phyloP scores from a whole-genome alignment of 2,888 invertebrate genomes.

The Meandrusa payeni region DNA sequence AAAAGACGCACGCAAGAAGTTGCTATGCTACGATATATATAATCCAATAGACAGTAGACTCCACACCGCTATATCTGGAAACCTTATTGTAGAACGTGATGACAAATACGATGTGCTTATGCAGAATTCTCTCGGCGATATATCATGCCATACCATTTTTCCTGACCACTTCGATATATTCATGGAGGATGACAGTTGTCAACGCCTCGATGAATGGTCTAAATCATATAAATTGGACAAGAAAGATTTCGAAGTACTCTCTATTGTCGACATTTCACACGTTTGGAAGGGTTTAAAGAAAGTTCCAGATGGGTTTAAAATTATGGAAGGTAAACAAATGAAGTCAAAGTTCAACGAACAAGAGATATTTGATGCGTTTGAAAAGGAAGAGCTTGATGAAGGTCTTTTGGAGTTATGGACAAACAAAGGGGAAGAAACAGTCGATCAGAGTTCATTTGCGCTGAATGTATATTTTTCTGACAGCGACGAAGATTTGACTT shows the following conservation, averaged over 20 bases:
- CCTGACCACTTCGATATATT: conserved; percentile 52
- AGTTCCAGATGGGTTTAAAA: conserved; percentile 46
- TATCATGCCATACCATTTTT: conserved; percentile 54
- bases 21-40: conserved; percentile 52
- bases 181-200: conserved; percentile 51
- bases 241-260: conserved; percentile 49
- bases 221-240: conserved; percentile 39
- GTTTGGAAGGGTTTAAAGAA: conserved; percentile 51
- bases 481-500: conserved; percentile 33
- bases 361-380: conserved; percentile 53
- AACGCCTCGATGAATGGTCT: conserved; percentile 56
- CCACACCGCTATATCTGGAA: conserved; percentile 52
- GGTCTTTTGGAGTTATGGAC: conserved; percentile 60
- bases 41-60: conserved; percentile 55
- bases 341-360: conserved; percentile 44
- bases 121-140: conserved; percentile 67
- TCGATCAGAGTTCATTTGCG: conserved; percentile 27
- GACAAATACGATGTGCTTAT: conserved; percentile 54
- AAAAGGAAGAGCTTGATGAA: conserved; percentile 53
- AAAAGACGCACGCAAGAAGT: conserved; percentile 47
- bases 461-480: conserved; percentile 33
- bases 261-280: conserved; percentile 45
- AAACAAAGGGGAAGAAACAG: conserved; percentile 30
- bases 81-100: conserved; percentile 44
- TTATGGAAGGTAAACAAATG: conserved; percentile 36